A percentile compares a stretch with the other conserved stretches of the same genome.
These are phyloP conservation scores for Melanargia galathea DNA, from an alignment of 2,888 invertebrate genomes.

Conservation along the genomic window DNA sequence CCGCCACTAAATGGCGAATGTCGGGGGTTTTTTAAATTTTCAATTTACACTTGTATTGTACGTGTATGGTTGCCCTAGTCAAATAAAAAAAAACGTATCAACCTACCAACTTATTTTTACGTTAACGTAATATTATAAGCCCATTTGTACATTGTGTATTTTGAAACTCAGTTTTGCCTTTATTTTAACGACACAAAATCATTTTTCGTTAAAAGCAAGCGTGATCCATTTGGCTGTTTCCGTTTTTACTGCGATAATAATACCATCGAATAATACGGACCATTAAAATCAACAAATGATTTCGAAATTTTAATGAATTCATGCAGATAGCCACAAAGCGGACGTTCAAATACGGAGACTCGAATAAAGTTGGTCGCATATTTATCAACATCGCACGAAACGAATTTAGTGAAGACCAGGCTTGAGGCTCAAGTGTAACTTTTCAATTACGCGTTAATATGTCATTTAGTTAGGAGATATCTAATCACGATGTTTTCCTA, in stretches of 20 bases:
- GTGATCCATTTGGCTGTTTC: slow-evolving; percentile 14
- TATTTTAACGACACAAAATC: not conserved
- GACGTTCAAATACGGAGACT: slow-evolving; percentile 3
- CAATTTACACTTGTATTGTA: no score
- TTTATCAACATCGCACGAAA: not conserved
- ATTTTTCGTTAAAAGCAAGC: slow-evolving; percentile 16
- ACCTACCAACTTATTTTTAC: no score
- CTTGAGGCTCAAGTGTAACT: no score
- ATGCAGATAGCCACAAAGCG: slow-evolving; percentile 11
- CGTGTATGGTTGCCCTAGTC: no score
- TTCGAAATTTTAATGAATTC: slow-evolving; percentile 19
- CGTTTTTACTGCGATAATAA: slow-evolving; percentile 14
- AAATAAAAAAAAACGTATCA: no score
- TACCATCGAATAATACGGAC: no score
- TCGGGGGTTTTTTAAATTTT: no score
- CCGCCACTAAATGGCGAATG: no score
- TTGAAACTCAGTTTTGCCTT: not conserved
- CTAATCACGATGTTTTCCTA: no score
- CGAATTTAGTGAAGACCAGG: not conserved
- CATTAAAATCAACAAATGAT: slow-evolving; percentile 21
- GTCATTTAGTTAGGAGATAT: no score
- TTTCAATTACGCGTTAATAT: no score
- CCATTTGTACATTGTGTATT: not conserved
- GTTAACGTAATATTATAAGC: not conserved
- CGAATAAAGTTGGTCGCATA: not conserved